These are phyloP conservation scores for Desoria tigrina DNA, from an alignment of 2,888 invertebrate species.

Conservation along the genomic window DNA sequence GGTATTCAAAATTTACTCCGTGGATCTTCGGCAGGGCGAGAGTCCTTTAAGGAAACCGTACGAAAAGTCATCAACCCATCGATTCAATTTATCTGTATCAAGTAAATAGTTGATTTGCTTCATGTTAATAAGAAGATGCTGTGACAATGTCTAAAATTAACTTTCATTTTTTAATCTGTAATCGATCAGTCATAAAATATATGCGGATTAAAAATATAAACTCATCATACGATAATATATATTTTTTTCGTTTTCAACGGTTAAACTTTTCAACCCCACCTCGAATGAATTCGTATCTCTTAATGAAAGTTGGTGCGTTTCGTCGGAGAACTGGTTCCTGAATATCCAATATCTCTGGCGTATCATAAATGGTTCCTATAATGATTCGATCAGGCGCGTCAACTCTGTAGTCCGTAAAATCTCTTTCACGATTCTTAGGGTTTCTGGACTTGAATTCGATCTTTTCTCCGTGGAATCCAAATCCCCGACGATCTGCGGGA, in stretches of 20 bases:
- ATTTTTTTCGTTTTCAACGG: background rate
- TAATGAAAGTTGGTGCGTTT: conserved; percentile 47
- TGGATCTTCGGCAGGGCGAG: no score
- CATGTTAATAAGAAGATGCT: no score
- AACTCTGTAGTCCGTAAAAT: conserved; percentile 33
- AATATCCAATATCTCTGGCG: conserved; percentile 43
- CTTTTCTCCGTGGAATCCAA: conserved; percentile 52
- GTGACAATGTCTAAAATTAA: no score
- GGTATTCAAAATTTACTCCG: no score
- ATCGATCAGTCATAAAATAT: background rate
- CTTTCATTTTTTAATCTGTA: background rate
- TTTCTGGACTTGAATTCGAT: conserved; percentile 31
- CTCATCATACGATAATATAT: background rate
- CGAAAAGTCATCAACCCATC: background rate
- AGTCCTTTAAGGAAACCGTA: background rate
- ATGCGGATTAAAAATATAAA: background rate
- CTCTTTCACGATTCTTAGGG: conserved; percentile 23
- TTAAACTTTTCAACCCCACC: conserved; percentile 1
- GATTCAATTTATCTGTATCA: background rate
- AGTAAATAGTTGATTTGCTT: no score
- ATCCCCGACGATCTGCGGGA: conserved; percentile 46
- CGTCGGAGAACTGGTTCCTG: conserved; percentile 43
- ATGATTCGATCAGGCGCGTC: conserved; percentile 40
- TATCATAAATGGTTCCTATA: conserved; percentile 52
- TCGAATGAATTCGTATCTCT: conserved; percentile 40